phyloP scores from a whole-genome alignment of 2,113 vertebrate genomes.

The Psittacula cyanocephala region DNA sequence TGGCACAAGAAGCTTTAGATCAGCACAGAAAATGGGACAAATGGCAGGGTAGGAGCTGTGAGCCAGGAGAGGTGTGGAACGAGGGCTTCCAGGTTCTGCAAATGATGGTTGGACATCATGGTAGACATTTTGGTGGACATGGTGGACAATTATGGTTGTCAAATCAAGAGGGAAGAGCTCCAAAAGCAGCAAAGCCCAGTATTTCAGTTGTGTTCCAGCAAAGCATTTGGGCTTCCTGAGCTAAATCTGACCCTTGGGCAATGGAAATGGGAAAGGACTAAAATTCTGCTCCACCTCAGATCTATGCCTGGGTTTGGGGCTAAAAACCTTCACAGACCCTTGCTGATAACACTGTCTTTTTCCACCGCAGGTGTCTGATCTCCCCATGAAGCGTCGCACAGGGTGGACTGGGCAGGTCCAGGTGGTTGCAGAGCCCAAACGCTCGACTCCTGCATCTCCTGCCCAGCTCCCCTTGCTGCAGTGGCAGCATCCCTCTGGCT shows the following conservation, averaged over 20 bases:
- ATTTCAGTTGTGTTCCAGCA: neutral
- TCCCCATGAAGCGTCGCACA: neutral
- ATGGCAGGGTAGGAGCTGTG: neutral
- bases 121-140: too few species aligned
- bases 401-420: conserved; percentile 42
- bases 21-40: neutral
- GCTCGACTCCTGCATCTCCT: neutral
- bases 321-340: neutral
- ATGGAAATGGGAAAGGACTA: neutral
- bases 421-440: neutral
- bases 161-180: neutral
- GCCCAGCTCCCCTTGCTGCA: conserved; percentile 33
- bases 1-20: neutral
- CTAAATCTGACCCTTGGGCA: neutral
- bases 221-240: neutral
- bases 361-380: conserved; percentile 29
- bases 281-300: neutral
- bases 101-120: too few species aligned
- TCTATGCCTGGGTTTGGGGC: neutral
- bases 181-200: neutral
- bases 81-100: neutral
- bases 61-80: neutral
- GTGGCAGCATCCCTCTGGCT: neutral
- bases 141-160: neutral
- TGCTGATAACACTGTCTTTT: neutral